Evolutionary conservation across 2,113 vertebrate genomes (phyloP), one percentile per base, ranked within the genome.

Genomic region (Morone chrysops): DNA sequence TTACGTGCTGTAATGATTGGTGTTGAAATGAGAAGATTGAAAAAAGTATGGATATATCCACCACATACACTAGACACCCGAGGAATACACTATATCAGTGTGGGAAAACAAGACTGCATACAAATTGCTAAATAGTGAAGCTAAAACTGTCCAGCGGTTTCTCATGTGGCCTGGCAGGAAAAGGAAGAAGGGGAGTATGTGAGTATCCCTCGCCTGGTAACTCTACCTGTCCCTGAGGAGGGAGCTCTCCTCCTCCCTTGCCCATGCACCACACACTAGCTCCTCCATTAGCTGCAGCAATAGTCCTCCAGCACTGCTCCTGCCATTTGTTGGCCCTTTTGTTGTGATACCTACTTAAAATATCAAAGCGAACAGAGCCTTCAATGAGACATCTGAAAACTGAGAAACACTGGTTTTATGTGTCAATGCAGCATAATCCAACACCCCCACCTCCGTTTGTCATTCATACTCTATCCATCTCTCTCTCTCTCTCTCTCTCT

Each of bases 331-430:
- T 92, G 89, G 92, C 86, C 93, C 95, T 96, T 88, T 97, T 97
- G 96, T 97, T 96, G 94, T 93, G 91, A 96, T 94, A 93, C 96
- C 96, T 96, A 96, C 96, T 96, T 96, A 96, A 96, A 97, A 96
- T 97, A 97, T 97, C 97, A 97, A 97, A 97, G 97, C 96, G 41
- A 76, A 53, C 71, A 94, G 94, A 95, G 92, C 92, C 93, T 96
- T 90, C 96, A 97, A 97, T 96, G 95, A 97, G 95, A 94, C 92
- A 95, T 95, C 92, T 96, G 97, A 97, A 97, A 97, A 96, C 95
- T 95, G 96, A 97, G 96, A 96, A 97, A 96, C 90, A 91, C 93
- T 90, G 96, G 96, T 96, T 96, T 96, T 96, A 95, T 96, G 95
- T 96, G 97, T 97, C 96, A 96, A 93, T 90, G 90, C 83, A 91